These are phyloP conservation scores for Siderastrea radians DNA, from an alignment of 92 coral and sea anemone genomes.

Conservation along the genomic window DNA sequence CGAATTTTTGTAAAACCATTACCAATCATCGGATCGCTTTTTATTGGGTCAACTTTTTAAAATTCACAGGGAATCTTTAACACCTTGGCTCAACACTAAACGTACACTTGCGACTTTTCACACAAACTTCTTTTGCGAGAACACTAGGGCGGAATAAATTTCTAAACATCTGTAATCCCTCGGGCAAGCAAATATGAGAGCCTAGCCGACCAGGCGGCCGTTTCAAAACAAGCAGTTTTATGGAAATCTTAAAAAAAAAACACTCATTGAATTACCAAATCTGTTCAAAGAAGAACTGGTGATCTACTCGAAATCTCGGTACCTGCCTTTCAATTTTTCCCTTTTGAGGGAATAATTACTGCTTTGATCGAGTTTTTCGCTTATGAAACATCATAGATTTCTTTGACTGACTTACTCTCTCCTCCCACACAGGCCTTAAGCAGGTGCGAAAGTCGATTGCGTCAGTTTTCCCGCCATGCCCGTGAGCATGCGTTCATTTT, in stretches of 20 bases:
- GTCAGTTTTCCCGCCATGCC: slow-evolving; percentile 42
- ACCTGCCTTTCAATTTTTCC: too few species aligned
- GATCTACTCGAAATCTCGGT: too few species aligned
- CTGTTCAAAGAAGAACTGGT: too few species aligned
- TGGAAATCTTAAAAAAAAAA: too few species aligned
- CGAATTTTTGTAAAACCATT: not conserved
- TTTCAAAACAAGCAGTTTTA: not conserved
- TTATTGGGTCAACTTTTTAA: not conserved
- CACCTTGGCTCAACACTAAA: not conserved
- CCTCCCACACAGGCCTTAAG: not conserved
- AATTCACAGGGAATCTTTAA: not conserved
- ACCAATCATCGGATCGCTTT: not conserved
- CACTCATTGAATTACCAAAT: too few species aligned
- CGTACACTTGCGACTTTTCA: not conserved
- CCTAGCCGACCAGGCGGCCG: not conserved
- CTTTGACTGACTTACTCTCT: not conserved
- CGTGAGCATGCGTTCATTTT: slow-evolving; percentile 28
- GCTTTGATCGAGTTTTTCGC: too few species aligned
- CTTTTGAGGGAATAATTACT: too few species aligned
- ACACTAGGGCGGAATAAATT: not conserved
- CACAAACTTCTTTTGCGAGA: not conserved
- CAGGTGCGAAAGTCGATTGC: slow-evolving; percentile 23
- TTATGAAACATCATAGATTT: too few species aligned
- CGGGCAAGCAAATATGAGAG: not conserved
- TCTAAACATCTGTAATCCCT: not conserved